A percentile compares a stretch with the other conserved stretches of the same genome.
Conservation (phyloP, 2,888 invertebrate genomes). For the Acanthacorydalis orientalis region DNA sequence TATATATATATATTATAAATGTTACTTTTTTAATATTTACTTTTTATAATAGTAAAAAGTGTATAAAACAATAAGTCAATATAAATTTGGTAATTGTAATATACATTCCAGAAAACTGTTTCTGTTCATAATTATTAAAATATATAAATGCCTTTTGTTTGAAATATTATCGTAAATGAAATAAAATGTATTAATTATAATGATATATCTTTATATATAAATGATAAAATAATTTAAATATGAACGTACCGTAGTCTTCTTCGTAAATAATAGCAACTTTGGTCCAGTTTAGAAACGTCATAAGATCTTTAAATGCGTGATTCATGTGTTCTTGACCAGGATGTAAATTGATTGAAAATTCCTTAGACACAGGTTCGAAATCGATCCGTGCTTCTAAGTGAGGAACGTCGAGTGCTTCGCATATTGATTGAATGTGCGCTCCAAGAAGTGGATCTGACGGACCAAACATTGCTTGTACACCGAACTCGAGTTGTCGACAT, state of each 20-base stretch:
- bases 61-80: no score
- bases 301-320: constrained; percentile 69
- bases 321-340: constrained; percentile 72
- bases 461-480: constrained; percentile 77
- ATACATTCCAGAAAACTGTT: no score
- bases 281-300: constrained; percentile 81
- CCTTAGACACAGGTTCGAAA: constrained; percentile 42
- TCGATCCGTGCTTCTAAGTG: constrained; percentile 66
- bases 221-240: neutral
- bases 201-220: neutral
- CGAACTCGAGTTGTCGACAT: constrained; percentile 64
- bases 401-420: constrained; percentile 77
- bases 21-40: no score
- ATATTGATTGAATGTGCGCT: constrained; percentile 74
- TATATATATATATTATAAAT: no score
- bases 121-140: no score
- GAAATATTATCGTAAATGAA: constrained; percentile 1
- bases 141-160: neutral
- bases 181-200: neutral
- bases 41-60: no score
- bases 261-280: constrained; percentile 87
- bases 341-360: constrained; percentile 76
- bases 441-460: constrained; percentile 70
- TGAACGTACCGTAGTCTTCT: constrained; percentile 62
- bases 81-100: no score